phyloP scores from a whole-genome alignment of 2,113 vertebrate genomes.

The Nyctibius bracteatus region DNA sequence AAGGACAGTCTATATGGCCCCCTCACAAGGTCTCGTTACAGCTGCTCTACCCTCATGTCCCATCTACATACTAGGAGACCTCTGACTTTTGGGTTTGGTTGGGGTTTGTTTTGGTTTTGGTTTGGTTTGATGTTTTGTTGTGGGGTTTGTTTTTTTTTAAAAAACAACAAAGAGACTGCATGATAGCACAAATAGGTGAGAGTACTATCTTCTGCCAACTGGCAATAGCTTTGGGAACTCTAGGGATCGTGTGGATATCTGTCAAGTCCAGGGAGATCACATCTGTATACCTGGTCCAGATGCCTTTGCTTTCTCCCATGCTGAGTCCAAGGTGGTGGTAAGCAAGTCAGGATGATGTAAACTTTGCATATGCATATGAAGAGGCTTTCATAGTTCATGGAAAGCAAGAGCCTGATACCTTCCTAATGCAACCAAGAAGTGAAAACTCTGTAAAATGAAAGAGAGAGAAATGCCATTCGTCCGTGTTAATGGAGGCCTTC shows the following conservation, averaged over 20 bases:
- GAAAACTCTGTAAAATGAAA: neutral
- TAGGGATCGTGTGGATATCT: fast-evolving
- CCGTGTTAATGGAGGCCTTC: neutral
- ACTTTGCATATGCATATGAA: neutral
- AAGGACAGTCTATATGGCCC: neutral
- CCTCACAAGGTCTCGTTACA: neutral
- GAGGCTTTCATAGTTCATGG: fast-evolving
- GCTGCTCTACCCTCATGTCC: neutral
- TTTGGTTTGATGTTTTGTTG: neutral
- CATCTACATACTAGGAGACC: neutral
- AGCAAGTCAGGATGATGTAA: neutral
- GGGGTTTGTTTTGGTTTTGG: fast-evolving
- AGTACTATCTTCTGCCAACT: neutral
- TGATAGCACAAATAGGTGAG: neutral
- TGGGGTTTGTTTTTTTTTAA: neutral
- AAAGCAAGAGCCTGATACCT: neutral
- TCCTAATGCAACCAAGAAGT: neutral
- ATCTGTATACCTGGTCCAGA: neutral
- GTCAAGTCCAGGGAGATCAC: neutral
- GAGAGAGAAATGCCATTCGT: neutral
- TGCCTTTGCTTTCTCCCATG: neutral
- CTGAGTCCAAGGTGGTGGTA: neutral
- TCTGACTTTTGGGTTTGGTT: neutral
- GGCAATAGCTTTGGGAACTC: neutral
- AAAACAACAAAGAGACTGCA: neutral